phyloP scores from a whole-genome alignment of 2,113 vertebrate species.

The Gracilinanus agilis region DNA sequence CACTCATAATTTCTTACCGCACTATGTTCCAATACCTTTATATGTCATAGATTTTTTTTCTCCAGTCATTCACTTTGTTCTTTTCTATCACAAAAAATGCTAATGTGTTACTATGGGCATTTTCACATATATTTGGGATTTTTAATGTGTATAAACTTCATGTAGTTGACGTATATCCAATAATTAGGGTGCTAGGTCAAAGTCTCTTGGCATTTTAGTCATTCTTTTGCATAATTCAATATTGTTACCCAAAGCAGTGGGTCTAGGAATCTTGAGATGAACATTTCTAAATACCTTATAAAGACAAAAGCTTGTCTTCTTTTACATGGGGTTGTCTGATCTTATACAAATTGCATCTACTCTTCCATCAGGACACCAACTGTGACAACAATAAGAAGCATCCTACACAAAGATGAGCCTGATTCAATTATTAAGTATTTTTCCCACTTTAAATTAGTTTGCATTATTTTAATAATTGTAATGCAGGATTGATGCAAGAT shows the following conservation, averaged over 20 bases:
- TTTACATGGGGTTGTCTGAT: not conserved
- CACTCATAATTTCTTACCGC: not conserved
- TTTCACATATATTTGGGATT: not conserved
- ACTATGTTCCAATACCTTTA: not conserved
- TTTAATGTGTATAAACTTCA: not conserved
- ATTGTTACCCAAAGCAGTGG: too few relatives aligned
- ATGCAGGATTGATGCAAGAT: too few relatives aligned
- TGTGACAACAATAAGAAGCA: not conserved
- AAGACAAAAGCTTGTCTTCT: not conserved
- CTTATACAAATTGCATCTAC: not conserved
- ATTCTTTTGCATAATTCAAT: too few relatives aligned
- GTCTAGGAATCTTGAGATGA: not conserved
- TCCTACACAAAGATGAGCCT: not conserved
- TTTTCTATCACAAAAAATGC: not conserved
- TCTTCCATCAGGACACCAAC: not conserved
- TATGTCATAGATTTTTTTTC: not conserved
- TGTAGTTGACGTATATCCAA: not conserved
- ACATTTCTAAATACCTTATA: not conserved
- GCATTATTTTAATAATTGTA: not conserved
- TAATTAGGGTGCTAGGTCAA: not conserved
- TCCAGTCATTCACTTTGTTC: not conserved
- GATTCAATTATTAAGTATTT: not conserved
- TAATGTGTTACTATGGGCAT: not conserved
- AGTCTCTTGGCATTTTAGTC: not conserved
- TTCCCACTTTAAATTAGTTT: not conserved